Base-by-base conservation (phyloP, 2,113 vertebrate genomes). In the Saguinus imperator region DNA sequence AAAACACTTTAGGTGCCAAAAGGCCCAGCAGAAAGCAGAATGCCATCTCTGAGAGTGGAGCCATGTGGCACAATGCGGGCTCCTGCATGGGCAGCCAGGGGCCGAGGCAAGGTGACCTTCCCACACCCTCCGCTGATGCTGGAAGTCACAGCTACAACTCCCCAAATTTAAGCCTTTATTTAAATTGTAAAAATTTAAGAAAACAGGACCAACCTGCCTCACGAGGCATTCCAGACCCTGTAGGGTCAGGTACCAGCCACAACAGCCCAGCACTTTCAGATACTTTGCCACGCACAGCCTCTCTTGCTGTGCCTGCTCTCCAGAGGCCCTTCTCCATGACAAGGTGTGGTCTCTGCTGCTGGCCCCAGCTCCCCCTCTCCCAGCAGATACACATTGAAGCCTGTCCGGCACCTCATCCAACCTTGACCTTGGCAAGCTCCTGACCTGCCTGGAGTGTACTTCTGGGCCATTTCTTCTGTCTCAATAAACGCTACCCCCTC, bases 31-130 rank as follows among this genome's bases (percentile, higher is more conserved):
- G 48, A 81, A 48, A 23, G 37, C 6, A 18, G 32, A 18, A 50
- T 0, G 4, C 72, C 35, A 3, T 20, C 92, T 27, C 83, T 3
- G 7, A 45, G 50, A 40, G 45, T 4, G 11, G n/a, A 16, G 48
- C 16, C 20, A 10, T 8, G 40, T 2, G 3, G 76, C 5, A 0
- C 0, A 1, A n/a, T 4, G 48, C 0, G 48, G 32, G 32, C 43
- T 16, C 7, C 23, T 3, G 37, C 5, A 10, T 23, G 21, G 37
- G 70, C 21, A 12, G 70, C 37, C 20, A 21, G 2, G 2, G 70
- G 5, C 70, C 27, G 0, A 43, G 6, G 2, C 43, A 29, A 29
- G 27, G 43, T 27, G 43, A n/a, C 32, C 77, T 35, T 32, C 79
- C 88, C 66, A 35, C 57, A 66, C 13, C 72, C 75, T 77, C 14